These are phyloP conservation scores for Chydorus sphaericus DNA, from an alignment of 2,888 invertebrate species.

Conservation along the genomic window DNA sequence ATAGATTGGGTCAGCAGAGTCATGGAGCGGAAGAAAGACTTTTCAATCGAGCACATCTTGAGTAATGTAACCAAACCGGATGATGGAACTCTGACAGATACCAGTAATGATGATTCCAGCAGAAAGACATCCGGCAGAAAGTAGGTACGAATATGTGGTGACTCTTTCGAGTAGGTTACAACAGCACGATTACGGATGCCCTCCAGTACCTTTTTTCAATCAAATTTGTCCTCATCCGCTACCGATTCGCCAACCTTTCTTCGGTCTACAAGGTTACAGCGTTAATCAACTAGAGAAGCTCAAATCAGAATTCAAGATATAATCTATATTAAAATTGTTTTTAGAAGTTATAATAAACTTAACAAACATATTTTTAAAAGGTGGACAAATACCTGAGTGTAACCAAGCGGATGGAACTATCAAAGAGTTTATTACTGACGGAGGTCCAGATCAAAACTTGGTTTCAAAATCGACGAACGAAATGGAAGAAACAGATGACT, in stretches of 20 bases:
- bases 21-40: not conserved
- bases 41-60: not conserved
- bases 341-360: too few relatives aligned
- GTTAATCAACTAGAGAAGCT: constrained; percentile 80
- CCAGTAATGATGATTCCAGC: too few relatives aligned
- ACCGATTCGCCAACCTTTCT: not conserved
- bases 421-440: constrained; percentile 70
- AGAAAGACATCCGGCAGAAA: not conserved
- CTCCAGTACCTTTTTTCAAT: not conserved
- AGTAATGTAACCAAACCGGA: too few relatives aligned
- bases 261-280: constrained; percentile 44
- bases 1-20: too few relatives aligned
- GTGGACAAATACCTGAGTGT: constrained; percentile 91
- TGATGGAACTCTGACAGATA: too few relatives aligned
- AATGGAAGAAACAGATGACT: constrained; percentile 94
- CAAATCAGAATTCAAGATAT: constrained; percentile 86
- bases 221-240: not conserved
- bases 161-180: too few relatives aligned
- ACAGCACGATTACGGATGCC: not conserved
- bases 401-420: constrained; percentile 83
- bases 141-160: too few relatives aligned
- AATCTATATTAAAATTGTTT: too few relatives aligned
- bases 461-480: constrained; percentile 90
- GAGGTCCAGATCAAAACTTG: constrained; percentile 95
- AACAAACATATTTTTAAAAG: constrained; percentile 34